Evolutionary conservation across 2,888 invertebrate species (phyloP).

Genomic region (Schrankia costaestrigalis): DNA sequence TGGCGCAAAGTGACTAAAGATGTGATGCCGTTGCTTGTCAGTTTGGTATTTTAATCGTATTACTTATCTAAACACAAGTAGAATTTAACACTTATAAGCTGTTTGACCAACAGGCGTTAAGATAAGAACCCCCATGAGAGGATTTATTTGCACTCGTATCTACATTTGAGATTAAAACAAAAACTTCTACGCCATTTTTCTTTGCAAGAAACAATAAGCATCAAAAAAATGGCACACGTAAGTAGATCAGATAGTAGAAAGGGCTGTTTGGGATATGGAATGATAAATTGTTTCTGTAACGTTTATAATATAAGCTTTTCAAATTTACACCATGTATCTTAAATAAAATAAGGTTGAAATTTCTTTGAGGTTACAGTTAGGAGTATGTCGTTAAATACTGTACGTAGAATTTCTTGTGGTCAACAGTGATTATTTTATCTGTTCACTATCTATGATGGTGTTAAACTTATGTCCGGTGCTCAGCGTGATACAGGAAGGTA

Average conservation of each 20-base stretch:
- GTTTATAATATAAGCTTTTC: slow-evolving; percentile 16
- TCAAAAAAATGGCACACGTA: slow-evolving; percentile 68
- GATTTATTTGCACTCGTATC: slow-evolving; percentile 67
- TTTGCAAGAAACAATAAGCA: slow-evolving; percentile 57
- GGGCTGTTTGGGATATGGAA: slow-evolving; percentile 57
- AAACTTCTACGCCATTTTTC: slow-evolving; percentile 59
- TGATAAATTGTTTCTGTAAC: slow-evolving; percentile 64
- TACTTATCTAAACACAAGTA: too few species aligned
- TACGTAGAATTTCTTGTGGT: slow-evolving; percentile 53
- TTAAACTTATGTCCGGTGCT: slow-evolving; percentile 73
- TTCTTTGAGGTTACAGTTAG: slow-evolving; percentile 12
- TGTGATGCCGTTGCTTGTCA: slow-evolving; percentile 28
- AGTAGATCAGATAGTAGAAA: slow-evolving; percentile 74
- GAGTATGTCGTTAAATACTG: slow-evolving; percentile 12
- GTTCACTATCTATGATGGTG: slow-evolving; percentile 66
- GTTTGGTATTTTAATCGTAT: slow-evolving; percentile 40
- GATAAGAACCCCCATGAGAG: slow-evolving; percentile 54
- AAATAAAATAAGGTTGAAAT: slow-evolving; percentile 23
- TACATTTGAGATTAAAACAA: slow-evolving; percentile 58
- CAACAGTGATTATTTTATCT: slow-evolving; percentile 76
- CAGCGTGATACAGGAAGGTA: slow-evolving; percentile 77
- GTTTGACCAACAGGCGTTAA: slow-evolving; percentile 44
- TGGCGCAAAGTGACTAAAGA: slow-evolving; percentile 13
- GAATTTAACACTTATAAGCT: slow-evolving; percentile 67
- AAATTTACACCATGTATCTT: slow-evolving; percentile 8